A percentile compares a stretch with the other conserved stretches of the same genome.
Evolutionary conservation across 2,797 vertebrate species (phyloP).

Genomic region (Helostoma temminkii): DNA sequence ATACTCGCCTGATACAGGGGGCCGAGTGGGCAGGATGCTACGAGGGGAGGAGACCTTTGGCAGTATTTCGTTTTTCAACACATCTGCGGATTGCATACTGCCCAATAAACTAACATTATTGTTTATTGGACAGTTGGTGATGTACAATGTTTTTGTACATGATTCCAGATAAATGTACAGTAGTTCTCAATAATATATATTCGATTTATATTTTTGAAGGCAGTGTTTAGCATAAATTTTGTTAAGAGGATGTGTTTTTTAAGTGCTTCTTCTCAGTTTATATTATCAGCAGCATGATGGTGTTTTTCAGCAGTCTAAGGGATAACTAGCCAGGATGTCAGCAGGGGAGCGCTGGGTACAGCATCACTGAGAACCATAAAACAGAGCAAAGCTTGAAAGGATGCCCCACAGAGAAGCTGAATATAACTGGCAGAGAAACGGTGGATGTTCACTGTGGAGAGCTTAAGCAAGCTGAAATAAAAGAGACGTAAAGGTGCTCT

Average conservation of each 20-base stretch:
- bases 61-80: constrained; percentile 56
- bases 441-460: constrained; percentile 2
- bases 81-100: constrained; percentile 45
- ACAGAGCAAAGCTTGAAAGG: constrained; percentile 40
- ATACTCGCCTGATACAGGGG: constrained; percentile 82
- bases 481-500: constrained; percentile 25
- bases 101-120: constrained; percentile 50
- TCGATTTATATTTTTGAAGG: constrained; percentile 15
- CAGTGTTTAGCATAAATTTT: constrained; percentile 21
- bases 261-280: neutral
- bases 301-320: constrained; percentile 39
- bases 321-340: constrained; percentile 51
- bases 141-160: too few species aligned
- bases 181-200: constrained; percentile 43
- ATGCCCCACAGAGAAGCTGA: constrained; percentile 40
- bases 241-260: neutral
- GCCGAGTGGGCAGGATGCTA: constrained; percentile 64
- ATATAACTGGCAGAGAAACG: constrained; percentile 36
- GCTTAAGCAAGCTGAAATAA: constrained; percentile 38
- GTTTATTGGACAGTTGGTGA: too few species aligned
- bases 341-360: constrained; percentile 71
- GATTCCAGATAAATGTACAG: too few species aligned
- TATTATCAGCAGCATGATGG: constrained; percentile 11
- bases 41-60: constrained; percentile 68
- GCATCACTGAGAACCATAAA: constrained; percentile 58